Evolutionary conservation across 2,888 invertebrate species (phyloP).

Genomic region (Limnephilus auricula): DNA sequence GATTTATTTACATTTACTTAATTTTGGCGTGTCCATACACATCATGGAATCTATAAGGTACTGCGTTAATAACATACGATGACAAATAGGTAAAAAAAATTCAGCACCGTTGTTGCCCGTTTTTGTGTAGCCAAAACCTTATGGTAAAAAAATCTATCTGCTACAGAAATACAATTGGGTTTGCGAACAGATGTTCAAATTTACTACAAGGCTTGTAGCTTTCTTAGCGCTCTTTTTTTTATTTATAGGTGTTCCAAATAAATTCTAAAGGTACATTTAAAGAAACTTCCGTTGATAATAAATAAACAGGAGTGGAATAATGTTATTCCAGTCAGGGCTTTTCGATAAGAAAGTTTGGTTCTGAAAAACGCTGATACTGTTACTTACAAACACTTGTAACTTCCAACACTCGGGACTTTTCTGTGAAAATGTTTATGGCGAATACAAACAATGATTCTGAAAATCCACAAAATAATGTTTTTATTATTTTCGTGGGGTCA

Average conservation of each 20-base stretch:
- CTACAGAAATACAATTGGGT: neutral
- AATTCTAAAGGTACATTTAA: neutral
- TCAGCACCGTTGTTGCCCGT: too few species aligned
- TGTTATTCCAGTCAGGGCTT: slow-evolving; percentile 60
- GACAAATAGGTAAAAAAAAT: too few species aligned
- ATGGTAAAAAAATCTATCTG: neutral
- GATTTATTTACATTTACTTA: too few species aligned
- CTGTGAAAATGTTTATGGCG: slow-evolving; percentile 58
- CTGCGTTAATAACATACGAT: too few species aligned
- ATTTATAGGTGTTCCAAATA: slow-evolving; percentile 3
- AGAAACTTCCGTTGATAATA: slow-evolving; percentile 57
- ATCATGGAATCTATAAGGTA: too few species aligned
- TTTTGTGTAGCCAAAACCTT: too few species aligned
- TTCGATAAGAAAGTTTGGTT: slow-evolving; percentile 60
- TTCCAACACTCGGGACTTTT: slow-evolving; percentile 39
- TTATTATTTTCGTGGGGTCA: neutral
- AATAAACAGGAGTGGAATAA: slow-evolving; percentile 57
- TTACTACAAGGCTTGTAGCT: neutral
- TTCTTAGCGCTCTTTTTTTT: neutral
- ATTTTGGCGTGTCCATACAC: too few species aligned
- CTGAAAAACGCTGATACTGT: slow-evolving; percentile 56
- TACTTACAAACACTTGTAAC: slow-evolving; percentile 57
- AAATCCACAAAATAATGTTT: neutral
- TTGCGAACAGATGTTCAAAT: neutral
- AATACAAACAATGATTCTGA: slow-evolving; percentile 52